Evolutionary conservation across 23 tunicate species (phyloP).

Genomic region (Trididemnum miniatum): DNA sequence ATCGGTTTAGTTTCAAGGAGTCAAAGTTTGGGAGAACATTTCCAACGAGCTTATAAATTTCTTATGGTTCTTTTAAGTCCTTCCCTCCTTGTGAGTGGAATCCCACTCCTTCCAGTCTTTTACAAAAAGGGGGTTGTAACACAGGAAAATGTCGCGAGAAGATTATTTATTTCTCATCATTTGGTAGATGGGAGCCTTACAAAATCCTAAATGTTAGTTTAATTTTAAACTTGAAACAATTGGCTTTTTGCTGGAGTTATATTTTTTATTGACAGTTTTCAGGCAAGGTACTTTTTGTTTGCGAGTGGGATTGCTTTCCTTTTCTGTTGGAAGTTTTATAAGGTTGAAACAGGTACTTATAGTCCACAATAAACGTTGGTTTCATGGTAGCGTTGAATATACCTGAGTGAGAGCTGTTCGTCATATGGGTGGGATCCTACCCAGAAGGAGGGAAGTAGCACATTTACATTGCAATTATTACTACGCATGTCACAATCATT

Average conservation of each 20-base stretch:
- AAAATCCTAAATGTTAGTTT: no score
- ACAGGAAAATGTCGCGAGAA: constrained; percentile 5
- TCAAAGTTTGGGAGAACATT: no score
- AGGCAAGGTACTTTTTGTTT: neutral
- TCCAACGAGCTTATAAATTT: no score
- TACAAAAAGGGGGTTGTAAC: constrained; percentile 9
- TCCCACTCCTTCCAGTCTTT: neutral
- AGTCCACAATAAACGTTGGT: constrained; percentile 3
- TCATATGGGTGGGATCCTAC: constrained; percentile 7
- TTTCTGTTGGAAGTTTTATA: constrained; percentile 5
- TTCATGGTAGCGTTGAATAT: neutral
- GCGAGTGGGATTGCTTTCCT: neutral
- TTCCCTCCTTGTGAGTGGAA: neutral
- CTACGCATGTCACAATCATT: neutral
- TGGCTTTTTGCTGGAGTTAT: neutral
- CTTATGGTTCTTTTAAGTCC: neutral
- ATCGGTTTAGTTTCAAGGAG: no score
- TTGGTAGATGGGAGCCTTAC: constrained; percentile 8
- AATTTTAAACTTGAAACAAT: neutral
- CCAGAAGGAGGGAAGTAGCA: neutral
- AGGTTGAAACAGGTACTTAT: neutral
- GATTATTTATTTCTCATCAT: constrained; percentile 1
- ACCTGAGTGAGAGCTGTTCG: neutral
- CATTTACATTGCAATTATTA: neutral
- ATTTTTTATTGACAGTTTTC: neutral